Base-by-base conservation (phyloP, 2,113 vertebrate species). In the Trochalopteron elliotii region DNA sequence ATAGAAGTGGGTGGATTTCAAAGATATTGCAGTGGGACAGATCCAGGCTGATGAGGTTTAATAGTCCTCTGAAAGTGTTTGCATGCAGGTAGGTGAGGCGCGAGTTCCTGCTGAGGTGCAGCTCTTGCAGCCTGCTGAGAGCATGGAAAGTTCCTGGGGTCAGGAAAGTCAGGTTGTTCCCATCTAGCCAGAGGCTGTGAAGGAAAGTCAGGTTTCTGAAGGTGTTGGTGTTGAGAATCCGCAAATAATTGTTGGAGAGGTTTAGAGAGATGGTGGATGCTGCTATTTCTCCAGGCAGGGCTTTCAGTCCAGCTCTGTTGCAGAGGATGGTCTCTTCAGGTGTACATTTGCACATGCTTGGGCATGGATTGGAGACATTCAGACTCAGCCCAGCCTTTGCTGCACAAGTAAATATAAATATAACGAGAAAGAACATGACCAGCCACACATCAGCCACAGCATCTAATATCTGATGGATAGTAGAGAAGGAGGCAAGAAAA, bases 1-100 rank as follows among this genome's bases (percentile, higher is more conserved):
- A 98, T 11, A 97, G 80, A 37, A 97, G 89, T 5, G 97, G 97
- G 31, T 97, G 97, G 82, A 97, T 96, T 82, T 98, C 96, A 0
- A 97, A 97, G 87, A 98, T 96, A 11, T 97, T 97, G 86, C 97
- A 98, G 80, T 93, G 93, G 52, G 96, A 97, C 40, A 98, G 49
- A 72, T 97, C 97, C 77, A 97, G 81, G 87, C 93, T 96, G 91
- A 96, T 63, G 72, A 98, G 97, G 71, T 88, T 96, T 27, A 52
- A 35, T 1, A 98, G 87, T 68, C 97, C 97, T 72, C 94, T 81
- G 92, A 98, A 98, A 30, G 97, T 97, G 50, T 97, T 96, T 28
- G 96, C 94, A 0, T 97, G 97, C 55, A 98, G 96, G 75, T 96
- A 92, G 49, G 96, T 96, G 79, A 98, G 94, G 49, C 80, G 91